Evolutionary conservation across 2,888 invertebrate species (phyloP).

Genomic region (Eupithecia abbreviata): DNA sequence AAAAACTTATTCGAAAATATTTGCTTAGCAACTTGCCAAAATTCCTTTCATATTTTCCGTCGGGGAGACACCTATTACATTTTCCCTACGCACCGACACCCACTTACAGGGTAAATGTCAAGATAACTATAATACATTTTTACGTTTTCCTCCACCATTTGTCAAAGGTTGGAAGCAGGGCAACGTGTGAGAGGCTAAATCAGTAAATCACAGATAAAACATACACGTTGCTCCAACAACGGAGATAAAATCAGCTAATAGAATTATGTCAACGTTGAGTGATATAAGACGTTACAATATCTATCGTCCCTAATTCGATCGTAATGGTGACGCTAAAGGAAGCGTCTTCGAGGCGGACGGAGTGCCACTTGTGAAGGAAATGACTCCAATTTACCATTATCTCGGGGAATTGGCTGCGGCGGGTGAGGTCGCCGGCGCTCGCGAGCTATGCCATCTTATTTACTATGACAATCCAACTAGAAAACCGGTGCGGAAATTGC

Average conservation of each 20-base stretch:
- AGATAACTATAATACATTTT: constrained; percentile 18
- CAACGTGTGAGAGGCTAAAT: constrained; percentile 27
- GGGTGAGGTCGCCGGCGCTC: constrained; percentile 54
- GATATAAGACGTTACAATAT: constrained; percentile 52
- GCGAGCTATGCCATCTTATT: constrained; percentile 63
- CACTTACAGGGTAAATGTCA: constrained; percentile 21
- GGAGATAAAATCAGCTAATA: constrained; percentile 48
- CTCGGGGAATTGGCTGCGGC: constrained; percentile 66
- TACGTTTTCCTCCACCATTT: constrained; percentile 14
- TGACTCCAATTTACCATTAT: constrained; percentile 77
- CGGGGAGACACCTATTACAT: constrained; percentile 11
- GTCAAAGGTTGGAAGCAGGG: background rate
- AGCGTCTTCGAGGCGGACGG: constrained; percentile 56
- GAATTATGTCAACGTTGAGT: constrained; percentile 51
- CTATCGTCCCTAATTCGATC: constrained; percentile 63
- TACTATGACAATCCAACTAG: constrained; percentile 64
- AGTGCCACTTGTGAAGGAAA: constrained; percentile 67
- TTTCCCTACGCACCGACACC: constrained; percentile 20
- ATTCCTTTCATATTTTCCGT: constrained; percentile 12
- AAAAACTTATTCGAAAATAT: constrained; percentile 10
- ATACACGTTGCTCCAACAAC: constrained; percentile 24
- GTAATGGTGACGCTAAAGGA: constrained; percentile 64
- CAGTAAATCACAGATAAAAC: constrained; percentile 38
- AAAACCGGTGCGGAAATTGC: constrained; percentile 65
- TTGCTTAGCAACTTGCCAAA: constrained; percentile 9